A percentile compares a stretch with the other conserved stretches of the same genome.
These are phyloP conservation scores for Condylostylus longicornis DNA, from an alignment of 1,140 invertebrate genomes.

Conservation along the genomic window DNA sequence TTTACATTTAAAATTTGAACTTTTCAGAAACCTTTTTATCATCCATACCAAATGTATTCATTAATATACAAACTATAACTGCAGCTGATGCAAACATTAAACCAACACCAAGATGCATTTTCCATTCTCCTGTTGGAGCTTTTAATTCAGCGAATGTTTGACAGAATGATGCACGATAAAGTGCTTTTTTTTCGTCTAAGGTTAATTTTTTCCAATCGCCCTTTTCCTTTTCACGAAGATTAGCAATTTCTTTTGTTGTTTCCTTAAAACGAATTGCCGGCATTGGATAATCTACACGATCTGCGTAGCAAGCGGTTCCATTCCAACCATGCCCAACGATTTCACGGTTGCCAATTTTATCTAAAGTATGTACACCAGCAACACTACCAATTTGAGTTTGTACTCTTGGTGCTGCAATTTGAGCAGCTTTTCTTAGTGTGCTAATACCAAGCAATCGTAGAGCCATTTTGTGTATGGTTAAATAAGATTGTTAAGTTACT, in stretches of 20 bases:
- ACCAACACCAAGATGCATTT: conserved; percentile 47
- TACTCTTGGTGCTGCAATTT: conserved; percentile 14
- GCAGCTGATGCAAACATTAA: conserved; percentile 41
- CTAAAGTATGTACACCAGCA: conserved; percentile 24
- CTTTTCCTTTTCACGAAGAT: conserved; percentile 79
- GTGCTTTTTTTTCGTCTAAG: conserved; percentile 78
- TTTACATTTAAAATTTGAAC: not conserved
- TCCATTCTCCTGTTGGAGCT: conserved; percentile 81
- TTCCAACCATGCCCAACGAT: conserved; percentile 81
- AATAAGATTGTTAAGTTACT: too few relatives aligned
- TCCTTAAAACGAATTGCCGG: conserved; percentile 81
- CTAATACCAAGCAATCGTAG: conserved; percentile 23
- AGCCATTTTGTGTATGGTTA: too few relatives aligned
- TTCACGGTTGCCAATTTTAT: conserved; percentile 68
- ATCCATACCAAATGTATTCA: conserved; percentile 55
- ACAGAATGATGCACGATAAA: conserved; percentile 85
- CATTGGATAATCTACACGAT: conserved; percentile 64
- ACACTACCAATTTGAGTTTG: conserved; percentile 19
- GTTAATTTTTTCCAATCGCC: conserved; percentile 86
- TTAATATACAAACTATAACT: conserved; percentile 53
- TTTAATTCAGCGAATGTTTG: conserved; percentile 84
- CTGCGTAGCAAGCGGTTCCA: conserved; percentile 63
- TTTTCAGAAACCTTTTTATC: not conserved
- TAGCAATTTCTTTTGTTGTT: conserved; percentile 43
- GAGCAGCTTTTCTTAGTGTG: conserved; percentile 20